Percentiles rank a stretch among this genome's conserved stretches.
Conservation (phyloP, 1,140 invertebrate species). For the Catajapyx aquilonaris region DNA sequence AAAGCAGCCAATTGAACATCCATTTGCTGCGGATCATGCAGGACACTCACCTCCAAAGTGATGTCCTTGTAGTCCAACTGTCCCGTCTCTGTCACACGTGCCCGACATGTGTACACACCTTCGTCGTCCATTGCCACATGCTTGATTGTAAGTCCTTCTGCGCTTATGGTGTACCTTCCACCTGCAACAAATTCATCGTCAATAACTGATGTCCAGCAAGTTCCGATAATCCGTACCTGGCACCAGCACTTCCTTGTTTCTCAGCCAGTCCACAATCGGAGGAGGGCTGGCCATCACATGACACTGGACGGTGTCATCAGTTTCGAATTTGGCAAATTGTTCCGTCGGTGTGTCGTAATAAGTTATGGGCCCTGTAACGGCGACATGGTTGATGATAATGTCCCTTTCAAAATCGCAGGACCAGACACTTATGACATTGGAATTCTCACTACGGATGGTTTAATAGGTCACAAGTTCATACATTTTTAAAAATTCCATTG, state of each 20-base stretch:
- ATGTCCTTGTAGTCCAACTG: slow-evolving; percentile 50
- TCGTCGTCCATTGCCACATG: slow-evolving; percentile 59
- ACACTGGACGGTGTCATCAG: not conserved
- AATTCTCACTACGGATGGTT: not conserved
- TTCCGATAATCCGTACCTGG: too few species aligned
- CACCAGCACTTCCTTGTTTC: not conserved
- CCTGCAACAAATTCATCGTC: too few species aligned
- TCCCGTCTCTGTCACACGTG: slow-evolving; percentile 55
- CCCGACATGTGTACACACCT: slow-evolving; percentile 63
- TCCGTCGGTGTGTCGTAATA: not conserved
- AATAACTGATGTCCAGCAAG: too few species aligned
- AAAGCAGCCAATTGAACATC: not conserved
- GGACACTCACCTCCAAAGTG: slow-evolving; percentile 40
- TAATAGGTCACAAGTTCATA: too few species aligned
- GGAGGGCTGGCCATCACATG: not conserved
- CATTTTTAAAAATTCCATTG: too few species aligned
- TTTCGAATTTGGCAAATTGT: not conserved
- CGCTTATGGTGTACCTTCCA: slow-evolving; percentile 47
- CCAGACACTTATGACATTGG: not conserved
- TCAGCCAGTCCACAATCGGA: not conserved
- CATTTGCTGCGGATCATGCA: not conserved
- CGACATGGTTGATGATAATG: too few species aligned
- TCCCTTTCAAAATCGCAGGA: not conserved
- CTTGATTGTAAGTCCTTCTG: slow-evolving; percentile 52
- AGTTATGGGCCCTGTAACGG: not conserved